Conservation (phyloP, 2,113 vertebrate genomes). For the Etheostoma cragini region DNA sequence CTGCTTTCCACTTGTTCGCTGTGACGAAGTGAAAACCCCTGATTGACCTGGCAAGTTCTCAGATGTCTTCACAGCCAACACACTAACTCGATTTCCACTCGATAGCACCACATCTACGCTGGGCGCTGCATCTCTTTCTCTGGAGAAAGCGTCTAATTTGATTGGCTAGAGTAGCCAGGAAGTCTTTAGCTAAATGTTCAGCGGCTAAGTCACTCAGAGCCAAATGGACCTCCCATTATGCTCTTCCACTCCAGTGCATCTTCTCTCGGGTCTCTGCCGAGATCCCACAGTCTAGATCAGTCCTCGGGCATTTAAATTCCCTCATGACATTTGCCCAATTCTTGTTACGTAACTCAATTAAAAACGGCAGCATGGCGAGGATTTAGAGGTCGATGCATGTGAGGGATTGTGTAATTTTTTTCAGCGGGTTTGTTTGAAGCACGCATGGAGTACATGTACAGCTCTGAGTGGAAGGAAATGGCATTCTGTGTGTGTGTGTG, state of each 20-base stretch:
- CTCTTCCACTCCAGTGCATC: conserved; percentile 17
- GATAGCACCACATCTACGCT: background rate
- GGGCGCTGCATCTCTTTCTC: background rate
- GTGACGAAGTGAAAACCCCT: background rate
- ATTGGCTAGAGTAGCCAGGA: conserved; percentile 38
- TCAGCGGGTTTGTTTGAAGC: background rate
- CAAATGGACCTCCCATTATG: conserved; percentile 67
- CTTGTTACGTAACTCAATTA: background rate
- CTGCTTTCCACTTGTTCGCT: background rate
- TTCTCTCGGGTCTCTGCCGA: background rate
- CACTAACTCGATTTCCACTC: conserved; percentile 33
- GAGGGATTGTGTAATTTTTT: no score
- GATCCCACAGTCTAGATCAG: background rate
- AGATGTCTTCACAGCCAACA: conserved; percentile 10
- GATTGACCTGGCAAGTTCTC: background rate
- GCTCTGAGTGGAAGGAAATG: background rate
- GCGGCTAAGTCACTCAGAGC: conserved; percentile 45
- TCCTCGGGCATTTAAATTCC: conserved; percentile 13
- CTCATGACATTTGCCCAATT: background rate
- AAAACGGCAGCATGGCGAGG: background rate
- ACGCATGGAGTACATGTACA: background rate
- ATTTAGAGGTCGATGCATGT: background rate
- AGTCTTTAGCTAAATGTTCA: conserved; percentile 40
- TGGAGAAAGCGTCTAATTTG: conserved; percentile 23
- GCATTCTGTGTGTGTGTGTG: conserved; percentile 1